Evolutionary conservation across 2,113 vertebrate genomes (phyloP), one percentile per base, ranked within the genome.

Genomic region (Heloderma charlesbogerti): DNA sequence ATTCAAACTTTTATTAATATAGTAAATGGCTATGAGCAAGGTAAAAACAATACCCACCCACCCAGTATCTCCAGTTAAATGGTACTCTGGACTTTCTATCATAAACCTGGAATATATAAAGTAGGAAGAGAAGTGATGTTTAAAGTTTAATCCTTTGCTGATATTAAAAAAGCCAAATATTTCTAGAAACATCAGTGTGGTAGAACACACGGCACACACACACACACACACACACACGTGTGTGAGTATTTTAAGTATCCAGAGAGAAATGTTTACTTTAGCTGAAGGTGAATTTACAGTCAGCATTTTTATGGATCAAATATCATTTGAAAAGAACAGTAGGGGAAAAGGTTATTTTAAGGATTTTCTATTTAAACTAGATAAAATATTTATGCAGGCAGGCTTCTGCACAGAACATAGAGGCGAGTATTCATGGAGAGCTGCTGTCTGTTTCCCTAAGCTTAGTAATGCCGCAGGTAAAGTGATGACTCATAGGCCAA

Each of bases 301-400:
- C 95, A 88, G 78, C 67, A 94, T 92, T 94, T 90, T 96, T 94
- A 93, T 86, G 67, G 90, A 95, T 88, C 88, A 96, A 95, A 94
- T 95, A 92, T 71, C 77, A 92, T 93, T 96, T 95, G 87, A 96
- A 95, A 88, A 90, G 90, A 96, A 94, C 40, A 93, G 89, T 89
- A 94, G 94, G 92, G 89, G 82, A 91, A 90, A 95, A 95, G 93
- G 74, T 95, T 94, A 95, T 94, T 96, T 96, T 92, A 94, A 94
- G 91, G 91, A 93, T 95, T 96, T 90, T 96, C 92, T 95, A 96
- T 96, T 96, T 95, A 95, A 95, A 89, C 6, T 63, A 95, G 96
- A 96, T 95, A 93, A 97, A 97, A 95, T 96, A 97, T 96, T 97
- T 96, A 95, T 92, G 72, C 88, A 86, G 92, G 72, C 31, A 37